phyloP scores from a whole-genome alignment of 2,797 vertebrate species.

The Delichon dasypus region DNA sequence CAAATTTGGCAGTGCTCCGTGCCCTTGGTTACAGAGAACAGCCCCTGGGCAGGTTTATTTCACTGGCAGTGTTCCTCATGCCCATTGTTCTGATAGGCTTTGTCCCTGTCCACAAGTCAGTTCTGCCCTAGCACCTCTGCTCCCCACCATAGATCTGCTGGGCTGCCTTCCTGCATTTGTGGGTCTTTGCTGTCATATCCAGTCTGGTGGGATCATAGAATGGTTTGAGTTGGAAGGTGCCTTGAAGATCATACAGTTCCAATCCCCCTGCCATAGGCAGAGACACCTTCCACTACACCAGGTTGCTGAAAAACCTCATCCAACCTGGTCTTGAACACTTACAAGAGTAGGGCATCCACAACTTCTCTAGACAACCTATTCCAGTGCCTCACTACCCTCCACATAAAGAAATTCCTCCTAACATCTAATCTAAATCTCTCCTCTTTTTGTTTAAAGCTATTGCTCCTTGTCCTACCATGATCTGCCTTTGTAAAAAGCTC shows the following conservation, averaged over 20 bases:
- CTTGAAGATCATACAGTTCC: not conserved
- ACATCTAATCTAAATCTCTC: not conserved
- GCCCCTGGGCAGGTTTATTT: not conserved
- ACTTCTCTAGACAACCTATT: not conserved
- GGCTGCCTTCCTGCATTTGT: not conserved
- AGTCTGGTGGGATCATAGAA: not conserved
- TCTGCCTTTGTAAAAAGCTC: not conserved
- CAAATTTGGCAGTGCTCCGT: not conserved
- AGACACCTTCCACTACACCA: not conserved
- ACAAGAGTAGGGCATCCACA: not conserved
- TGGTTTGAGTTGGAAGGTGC: not conserved
- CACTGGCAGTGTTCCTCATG: not conserved
- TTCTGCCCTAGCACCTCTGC: not conserved
- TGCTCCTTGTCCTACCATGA: not conserved
- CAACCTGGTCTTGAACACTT: not conserved
- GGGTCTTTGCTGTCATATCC: not conserved
- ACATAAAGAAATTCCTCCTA: not conserved
- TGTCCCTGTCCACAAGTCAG: not conserved
- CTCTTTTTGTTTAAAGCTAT: not conserved
- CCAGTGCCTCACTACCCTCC: not conserved
- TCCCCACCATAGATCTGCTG: rapidly evolving
- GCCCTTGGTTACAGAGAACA: not conserved
- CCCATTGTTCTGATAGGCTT: not conserved
- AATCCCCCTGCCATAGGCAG: not conserved
- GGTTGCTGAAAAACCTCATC: not conserved